Conservation (phyloP, 1,140 invertebrate species). For the Chironomus tepperi region DNA sequence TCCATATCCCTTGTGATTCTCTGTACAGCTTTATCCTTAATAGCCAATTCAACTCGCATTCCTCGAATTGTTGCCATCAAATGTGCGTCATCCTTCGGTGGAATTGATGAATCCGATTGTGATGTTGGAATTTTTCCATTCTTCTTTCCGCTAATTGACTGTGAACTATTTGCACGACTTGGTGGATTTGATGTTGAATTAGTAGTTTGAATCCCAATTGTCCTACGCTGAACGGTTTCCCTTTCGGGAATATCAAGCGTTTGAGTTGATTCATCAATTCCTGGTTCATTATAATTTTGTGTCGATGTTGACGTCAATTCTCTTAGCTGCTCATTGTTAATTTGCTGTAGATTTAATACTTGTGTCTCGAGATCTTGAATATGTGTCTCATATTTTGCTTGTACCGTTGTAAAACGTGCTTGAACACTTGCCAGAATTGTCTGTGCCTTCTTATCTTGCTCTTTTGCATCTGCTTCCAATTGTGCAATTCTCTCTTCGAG, state of each 20-base stretch:
- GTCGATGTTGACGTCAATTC: not conserved
- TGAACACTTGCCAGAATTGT: constrained; percentile 59
- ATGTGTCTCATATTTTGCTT: constrained; percentile 61
- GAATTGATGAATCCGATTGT: constrained; percentile 38
- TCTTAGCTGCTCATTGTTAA: constrained; percentile 42
- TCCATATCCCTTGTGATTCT: constrained; percentile 64
- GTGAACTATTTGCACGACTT: constrained; percentile 18
- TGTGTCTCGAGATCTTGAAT: constrained; percentile 62
- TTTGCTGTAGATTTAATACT: constrained; percentile 48
- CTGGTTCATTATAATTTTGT: not conserved
- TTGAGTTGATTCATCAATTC: constrained; percentile 29
- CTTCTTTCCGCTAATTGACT: not conserved
- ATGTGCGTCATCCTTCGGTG: constrained; percentile 61
- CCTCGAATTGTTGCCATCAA: constrained; percentile 67
- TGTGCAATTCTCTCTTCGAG: constrained; percentile 59
- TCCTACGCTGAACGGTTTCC: not conserved
- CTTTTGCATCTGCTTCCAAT: constrained; percentile 56
- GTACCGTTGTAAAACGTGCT: constrained; percentile 63
- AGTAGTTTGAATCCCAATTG: constrained; percentile 25
- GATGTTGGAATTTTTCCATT: constrained; percentile 36
- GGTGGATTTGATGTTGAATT: constrained; percentile 22
- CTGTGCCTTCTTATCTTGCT: constrained; percentile 58
- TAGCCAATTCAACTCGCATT: constrained; percentile 57
- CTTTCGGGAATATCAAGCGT: constrained; percentile 30
- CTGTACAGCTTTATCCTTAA: constrained; percentile 59